phyloP scores from a whole-genome alignment of 2,113 vertebrate species.

The Columba livia region DNA sequence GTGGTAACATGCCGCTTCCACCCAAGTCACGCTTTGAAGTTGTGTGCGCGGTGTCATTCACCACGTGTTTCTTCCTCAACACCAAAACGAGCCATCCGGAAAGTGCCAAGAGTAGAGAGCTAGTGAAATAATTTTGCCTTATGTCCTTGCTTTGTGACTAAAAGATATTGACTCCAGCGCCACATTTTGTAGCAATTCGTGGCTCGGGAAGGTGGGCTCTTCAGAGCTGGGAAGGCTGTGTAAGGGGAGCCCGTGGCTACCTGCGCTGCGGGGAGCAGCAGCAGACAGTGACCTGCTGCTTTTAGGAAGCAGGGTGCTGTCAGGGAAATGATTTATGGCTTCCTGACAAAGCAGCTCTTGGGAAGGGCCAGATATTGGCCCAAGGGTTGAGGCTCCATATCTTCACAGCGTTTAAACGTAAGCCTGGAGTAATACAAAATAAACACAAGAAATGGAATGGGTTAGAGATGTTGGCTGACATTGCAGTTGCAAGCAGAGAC shows the following conservation, averaged over 20 bases:
- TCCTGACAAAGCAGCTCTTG: background rate
- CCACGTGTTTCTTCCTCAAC: background rate
- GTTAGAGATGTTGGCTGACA: background rate
- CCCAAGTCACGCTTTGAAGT: accelerated
- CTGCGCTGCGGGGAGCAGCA: background rate
- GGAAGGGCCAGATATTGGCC: background rate
- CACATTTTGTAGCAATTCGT: accelerated
- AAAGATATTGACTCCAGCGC: background rate
- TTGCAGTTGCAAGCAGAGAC: background rate
- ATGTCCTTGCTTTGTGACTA: background rate
- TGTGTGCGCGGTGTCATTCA: background rate
- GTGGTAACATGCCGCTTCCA: accelerated
- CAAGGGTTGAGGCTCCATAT: background rate
- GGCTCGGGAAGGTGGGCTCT: background rate
- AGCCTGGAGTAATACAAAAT: background rate
- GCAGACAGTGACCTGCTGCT: background rate
- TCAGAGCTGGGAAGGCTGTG: background rate
- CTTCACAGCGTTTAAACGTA: background rate
- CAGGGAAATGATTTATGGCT: background rate
- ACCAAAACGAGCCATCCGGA: background rate
- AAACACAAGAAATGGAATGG: background rate
- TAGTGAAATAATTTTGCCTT: background rate
- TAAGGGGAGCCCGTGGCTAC: background rate
- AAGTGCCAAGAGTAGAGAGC: background rate
- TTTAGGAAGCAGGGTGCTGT: background rate